Evolutionary conservation across 1,140 invertebrate species (phyloP).

Genomic region (Zeugodacus cucurbitae): DNA sequence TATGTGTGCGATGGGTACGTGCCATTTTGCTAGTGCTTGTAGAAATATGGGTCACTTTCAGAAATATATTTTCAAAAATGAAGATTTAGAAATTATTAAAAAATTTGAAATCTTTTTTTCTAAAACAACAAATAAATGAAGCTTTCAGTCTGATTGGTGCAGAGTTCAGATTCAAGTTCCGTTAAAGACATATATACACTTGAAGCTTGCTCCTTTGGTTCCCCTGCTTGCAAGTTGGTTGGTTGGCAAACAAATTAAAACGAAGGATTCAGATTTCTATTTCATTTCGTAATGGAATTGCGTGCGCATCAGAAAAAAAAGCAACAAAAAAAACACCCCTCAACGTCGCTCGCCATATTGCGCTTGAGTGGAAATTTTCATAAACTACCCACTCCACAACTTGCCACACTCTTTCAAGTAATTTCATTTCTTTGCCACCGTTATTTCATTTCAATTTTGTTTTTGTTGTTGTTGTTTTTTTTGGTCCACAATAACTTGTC

Average conservation of each 20-base stretch:
- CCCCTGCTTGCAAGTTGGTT: not conserved
- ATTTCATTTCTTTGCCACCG: not conserved
- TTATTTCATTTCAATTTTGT: not conserved
- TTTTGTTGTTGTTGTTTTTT: not conserved
- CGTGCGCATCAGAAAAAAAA: not conserved
- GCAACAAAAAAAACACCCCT: not conserved
- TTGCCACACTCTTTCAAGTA: not conserved
- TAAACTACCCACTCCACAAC: not conserved
- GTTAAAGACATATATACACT: not conserved
- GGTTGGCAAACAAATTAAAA: conserved; percentile 4
- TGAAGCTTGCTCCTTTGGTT: not conserved
- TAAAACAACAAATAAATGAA: not conserved
- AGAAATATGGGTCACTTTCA: not conserved
- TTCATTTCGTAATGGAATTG: conserved; percentile 23
- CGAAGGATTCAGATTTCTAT: conserved; percentile 8
- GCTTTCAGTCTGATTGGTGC: not conserved
- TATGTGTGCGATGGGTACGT: not conserved
- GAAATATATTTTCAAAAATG: not conserved
- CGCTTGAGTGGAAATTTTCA: not conserved
- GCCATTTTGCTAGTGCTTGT: not conserved
- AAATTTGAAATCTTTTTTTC: not conserved
- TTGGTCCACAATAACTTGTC: conserved; percentile 33
- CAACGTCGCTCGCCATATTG: not conserved
- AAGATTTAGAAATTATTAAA: not conserved
- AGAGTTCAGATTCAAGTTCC: not conserved